Conservation (phyloP, 2,797 vertebrate genomes). For the Siniperca obscura region DNA sequence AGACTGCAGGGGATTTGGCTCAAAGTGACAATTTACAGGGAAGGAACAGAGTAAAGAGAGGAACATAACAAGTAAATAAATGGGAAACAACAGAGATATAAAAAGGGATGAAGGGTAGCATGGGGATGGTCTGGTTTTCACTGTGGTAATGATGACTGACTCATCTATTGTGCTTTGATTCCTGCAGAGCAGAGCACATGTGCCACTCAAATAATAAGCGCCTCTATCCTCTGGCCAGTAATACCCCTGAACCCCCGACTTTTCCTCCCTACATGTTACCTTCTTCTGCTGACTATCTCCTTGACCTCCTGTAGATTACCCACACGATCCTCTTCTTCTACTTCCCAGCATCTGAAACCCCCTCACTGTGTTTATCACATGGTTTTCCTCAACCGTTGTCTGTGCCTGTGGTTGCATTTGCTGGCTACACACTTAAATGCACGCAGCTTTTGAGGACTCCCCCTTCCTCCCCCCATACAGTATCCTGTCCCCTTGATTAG, state of each 20-base stretch:
- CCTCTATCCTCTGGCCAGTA: neutral
- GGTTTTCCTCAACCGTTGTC: constrained; percentile 14
- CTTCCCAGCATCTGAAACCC: constrained; percentile 13
- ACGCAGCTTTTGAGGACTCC: constrained; percentile 34
- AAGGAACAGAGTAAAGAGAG: constrained; percentile 19
- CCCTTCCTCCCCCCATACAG: neutral
- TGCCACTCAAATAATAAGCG: constrained; percentile 16
- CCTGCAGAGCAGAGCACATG: constrained; percentile 43
- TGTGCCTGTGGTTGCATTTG: constrained; percentile 17
- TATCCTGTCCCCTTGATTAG: constrained; percentile 50
- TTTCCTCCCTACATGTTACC: neutral
- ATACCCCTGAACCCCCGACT: neutral
- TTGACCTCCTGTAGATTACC: neutral
- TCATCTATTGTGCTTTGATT: constrained; percentile 52
- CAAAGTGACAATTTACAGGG: constrained; percentile 20
- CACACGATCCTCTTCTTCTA: neutral
- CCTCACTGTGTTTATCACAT: neutral
- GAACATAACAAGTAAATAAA: constrained; percentile 17
- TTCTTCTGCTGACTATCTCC: constrained; percentile 1
- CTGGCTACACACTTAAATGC: constrained; percentile 28
- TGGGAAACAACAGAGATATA: constrained; percentile 20
- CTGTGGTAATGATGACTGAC: constrained; percentile 45
- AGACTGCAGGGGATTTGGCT: constrained; percentile 25
- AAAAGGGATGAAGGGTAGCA: constrained; percentile 17
- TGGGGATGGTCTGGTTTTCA: constrained; percentile 30